Evolutionary conservation across 2,113 vertebrate genomes (phyloP).

Genomic region (Ictidomys tridecemlineatus): DNA sequence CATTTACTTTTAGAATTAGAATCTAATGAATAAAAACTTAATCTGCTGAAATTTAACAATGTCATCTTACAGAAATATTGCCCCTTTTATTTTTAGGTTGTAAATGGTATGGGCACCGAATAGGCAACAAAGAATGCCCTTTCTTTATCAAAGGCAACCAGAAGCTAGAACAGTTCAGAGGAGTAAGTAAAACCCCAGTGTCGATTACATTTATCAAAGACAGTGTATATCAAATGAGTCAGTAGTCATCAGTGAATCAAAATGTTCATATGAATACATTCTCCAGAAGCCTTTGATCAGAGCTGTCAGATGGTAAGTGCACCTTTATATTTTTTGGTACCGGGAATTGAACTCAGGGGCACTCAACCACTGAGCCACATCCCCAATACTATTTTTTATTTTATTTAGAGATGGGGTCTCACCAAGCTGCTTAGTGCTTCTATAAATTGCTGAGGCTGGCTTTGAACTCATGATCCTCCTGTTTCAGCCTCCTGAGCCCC

Average conservation of each 20-base stretch:
- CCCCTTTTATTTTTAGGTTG: conserved; percentile 90
- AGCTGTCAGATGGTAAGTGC: neutral
- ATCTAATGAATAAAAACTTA: neutral
- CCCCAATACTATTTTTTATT: too few relatives aligned
- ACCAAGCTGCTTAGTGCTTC: too few relatives aligned
- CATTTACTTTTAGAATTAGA: conserved; percentile 50
- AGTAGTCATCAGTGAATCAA: conserved; percentile 51
- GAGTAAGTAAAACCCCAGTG: conserved; percentile 91
- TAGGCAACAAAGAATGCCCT: conserved; percentile 96
- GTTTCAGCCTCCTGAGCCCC: too few relatives aligned
- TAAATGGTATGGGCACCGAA: conserved; percentile 97
- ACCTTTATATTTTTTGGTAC: neutral
- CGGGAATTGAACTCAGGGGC: too few relatives aligned
- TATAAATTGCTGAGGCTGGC: too few relatives aligned
- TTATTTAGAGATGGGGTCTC: too few relatives aligned
- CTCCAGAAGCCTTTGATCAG: neutral
- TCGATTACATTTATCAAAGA: conserved; percentile 34
- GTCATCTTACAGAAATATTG: conserved; percentile 71
- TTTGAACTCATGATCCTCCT: too few relatives aligned
- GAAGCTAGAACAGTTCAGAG: conserved; percentile 98
- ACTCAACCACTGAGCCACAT: too few relatives aligned
- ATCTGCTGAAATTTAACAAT: neutral
- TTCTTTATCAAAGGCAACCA: conserved; percentile 99
- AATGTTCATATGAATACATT: conserved; percentile 12
- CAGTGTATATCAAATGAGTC: conserved; percentile 11